phyloP scores from a whole-genome alignment of 2,888 invertebrate genomes.

The Ophion ellenae region DNA sequence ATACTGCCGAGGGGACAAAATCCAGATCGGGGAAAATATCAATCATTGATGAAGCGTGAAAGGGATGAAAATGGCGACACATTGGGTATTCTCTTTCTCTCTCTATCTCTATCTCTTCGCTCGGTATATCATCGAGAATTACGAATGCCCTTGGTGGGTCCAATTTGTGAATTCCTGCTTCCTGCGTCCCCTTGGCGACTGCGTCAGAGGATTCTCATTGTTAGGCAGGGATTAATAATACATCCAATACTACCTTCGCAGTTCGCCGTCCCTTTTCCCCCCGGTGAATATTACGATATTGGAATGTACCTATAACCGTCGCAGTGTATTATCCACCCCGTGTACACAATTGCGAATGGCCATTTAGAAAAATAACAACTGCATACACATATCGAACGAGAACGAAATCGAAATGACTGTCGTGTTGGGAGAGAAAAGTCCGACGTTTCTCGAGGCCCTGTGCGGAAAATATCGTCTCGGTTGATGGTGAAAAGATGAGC shows the following conservation, averaged over 20 bases:
- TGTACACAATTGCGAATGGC: conserved; percentile 38
- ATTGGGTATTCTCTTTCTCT: conserved; percentile 32
- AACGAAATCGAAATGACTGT: conserved; percentile 5
- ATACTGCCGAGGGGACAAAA: conserved; percentile 21
- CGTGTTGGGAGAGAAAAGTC: conserved; percentile 7
- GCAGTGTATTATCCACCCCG: conserved; percentile 12
- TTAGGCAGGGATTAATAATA: conserved; percentile 77
- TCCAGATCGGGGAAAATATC: conserved; percentile 56
- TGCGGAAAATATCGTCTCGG: conserved; percentile 5
- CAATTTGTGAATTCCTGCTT: conserved; percentile 75
- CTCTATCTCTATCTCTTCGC: conserved; percentile 36
- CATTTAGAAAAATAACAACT: conserved; percentile 48
- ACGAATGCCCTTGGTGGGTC: conserved; percentile 73
- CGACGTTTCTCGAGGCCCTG: conserved; percentile 16
- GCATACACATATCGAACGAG: background rate
- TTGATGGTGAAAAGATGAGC: conserved; percentile 5
- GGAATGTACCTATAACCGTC: conserved; percentile 40
- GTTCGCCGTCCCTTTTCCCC: conserved; percentile 34
- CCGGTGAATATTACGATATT: conserved; percentile 55
- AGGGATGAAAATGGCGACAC: conserved; percentile 52
- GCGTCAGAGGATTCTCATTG: conserved; percentile 72
- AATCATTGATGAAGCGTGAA: conserved; percentile 64
- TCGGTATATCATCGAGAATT: conserved; percentile 63
- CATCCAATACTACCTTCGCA: conserved; percentile 68
- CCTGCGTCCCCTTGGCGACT: conserved; percentile 65